Conservation (phyloP, 2,113 vertebrate species). For the Alouatta palliata region DNA sequence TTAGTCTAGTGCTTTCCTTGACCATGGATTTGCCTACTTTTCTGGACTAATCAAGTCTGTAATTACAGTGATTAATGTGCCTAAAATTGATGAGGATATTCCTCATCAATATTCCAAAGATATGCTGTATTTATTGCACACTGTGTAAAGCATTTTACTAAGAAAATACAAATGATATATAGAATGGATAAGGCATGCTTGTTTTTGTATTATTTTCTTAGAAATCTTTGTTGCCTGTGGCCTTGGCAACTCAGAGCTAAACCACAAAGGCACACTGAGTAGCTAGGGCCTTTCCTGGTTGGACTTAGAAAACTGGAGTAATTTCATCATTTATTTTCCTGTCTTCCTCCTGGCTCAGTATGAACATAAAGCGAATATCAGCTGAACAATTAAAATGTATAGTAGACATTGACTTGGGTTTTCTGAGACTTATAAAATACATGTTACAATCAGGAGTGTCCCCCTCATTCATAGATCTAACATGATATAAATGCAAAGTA, state of each 20-base stretch:
- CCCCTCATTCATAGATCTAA: fast-evolving
- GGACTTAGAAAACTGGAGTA: not conserved
- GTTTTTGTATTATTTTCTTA: conserved; percentile 49
- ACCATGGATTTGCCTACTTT: not conserved
- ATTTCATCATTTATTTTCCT: not conserved
- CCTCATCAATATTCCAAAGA: no score
- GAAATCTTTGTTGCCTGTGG: conserved; percentile 8
- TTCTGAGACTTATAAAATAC: not conserved
- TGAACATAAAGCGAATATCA: not conserved
- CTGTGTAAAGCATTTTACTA: not conserved
- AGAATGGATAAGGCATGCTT: not conserved
- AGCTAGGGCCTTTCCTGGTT: not conserved
- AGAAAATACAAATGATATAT: conserved; percentile 51
- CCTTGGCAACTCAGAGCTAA: not conserved
- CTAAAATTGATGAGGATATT: not conserved
- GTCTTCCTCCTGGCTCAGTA: not conserved
- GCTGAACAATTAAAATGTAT: not conserved
- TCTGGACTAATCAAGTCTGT: not conserved
- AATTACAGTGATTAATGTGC: not conserved
- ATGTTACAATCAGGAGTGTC: not conserved
- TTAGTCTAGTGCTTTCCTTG: not conserved
- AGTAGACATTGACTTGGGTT: not conserved
- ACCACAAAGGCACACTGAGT: not conserved
- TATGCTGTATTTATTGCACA: conserved; percentile 17
- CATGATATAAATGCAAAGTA: not conserved